phyloP scores from a whole-genome alignment of 2,888 invertebrate genomes.

The Notodonta dromedarius region DNA sequence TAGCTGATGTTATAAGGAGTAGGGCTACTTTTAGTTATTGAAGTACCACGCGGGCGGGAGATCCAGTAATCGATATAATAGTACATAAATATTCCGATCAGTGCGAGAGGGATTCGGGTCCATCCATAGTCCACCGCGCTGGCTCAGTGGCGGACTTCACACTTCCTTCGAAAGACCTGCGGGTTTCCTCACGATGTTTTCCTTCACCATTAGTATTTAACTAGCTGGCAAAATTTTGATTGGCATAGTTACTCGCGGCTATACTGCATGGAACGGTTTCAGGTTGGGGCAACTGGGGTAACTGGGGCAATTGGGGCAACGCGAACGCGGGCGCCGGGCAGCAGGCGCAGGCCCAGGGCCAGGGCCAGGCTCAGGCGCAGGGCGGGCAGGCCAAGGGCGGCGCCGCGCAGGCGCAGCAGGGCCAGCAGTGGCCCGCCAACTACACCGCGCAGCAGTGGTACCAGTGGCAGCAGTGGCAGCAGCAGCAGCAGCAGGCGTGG shows the following conservation, averaged over 20 bases:
- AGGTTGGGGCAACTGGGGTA: slow-evolving; percentile 48
- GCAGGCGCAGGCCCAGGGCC: slow-evolving; percentile 33
- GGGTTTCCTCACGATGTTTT: too few relatives aligned
- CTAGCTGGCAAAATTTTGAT: too few relatives aligned
- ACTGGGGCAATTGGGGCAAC: slow-evolving; percentile 62
- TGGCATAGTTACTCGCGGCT: neutral
- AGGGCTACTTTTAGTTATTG: too few relatives aligned
- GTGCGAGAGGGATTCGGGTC: too few relatives aligned
- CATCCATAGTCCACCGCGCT: too few relatives aligned
- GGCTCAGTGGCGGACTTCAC: too few relatives aligned
- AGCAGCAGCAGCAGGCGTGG: slow-evolving; percentile 74
- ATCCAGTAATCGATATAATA: too few relatives aligned
- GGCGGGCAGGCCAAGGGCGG: slow-evolving; percentile 16
- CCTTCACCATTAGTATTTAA: too few relatives aligned
- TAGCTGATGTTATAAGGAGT: too few relatives aligned
- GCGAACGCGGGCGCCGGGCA: slow-evolving; percentile 28
- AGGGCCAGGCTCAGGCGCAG: slow-evolving; percentile 49
- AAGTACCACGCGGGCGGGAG: too few relatives aligned
- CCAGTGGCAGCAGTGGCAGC: slow-evolving; percentile 81
- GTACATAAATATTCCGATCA: too few relatives aligned
- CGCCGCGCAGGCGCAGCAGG: slow-evolving; percentile 27
- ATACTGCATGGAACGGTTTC: slow-evolving; percentile 5
- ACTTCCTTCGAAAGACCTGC: too few relatives aligned
- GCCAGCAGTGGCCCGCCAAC: slow-evolving; percentile 62
- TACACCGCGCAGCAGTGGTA: slow-evolving; percentile 78